Percentiles rank a stretch among this genome's conserved stretches.
Conservation (phyloP, 2,888 invertebrate genomes). For the Selenia dentaria region DNA sequence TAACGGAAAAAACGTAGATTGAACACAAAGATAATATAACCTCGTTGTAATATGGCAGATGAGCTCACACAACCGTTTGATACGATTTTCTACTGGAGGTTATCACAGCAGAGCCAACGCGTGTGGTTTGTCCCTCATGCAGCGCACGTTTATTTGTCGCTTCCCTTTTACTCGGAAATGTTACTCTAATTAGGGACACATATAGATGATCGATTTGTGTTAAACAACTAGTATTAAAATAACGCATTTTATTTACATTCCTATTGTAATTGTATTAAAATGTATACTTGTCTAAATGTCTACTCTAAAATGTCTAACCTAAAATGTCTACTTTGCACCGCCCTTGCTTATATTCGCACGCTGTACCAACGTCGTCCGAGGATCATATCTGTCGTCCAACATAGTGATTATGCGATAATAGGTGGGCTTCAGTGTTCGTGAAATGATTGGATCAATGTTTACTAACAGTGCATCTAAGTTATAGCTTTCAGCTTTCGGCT, state of each 20-base stretch:
- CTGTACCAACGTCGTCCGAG: too few species aligned
- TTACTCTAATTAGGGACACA: constrained; percentile 8
- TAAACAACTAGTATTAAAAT: background rate
- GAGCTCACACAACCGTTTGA: constrained; percentile 6
- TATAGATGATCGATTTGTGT: background rate
- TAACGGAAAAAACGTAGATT: constrained; percentile 10
- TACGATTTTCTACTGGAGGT: background rate
- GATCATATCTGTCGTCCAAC: too few species aligned
- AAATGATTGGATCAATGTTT: too few species aligned
- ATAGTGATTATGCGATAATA: too few species aligned
- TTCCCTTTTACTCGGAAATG: background rate
- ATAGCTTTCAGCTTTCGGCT: too few species aligned
- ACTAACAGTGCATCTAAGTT: too few species aligned
- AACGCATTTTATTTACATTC: constrained; percentile 13
- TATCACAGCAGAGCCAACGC: background rate
- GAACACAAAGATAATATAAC: constrained; percentile 5
- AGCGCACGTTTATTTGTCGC: background rate
- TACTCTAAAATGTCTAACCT: constrained; percentile 35
- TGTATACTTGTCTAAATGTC: constrained; percentile 26
- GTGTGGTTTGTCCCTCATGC: background rate
- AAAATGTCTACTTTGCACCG: constrained; percentile 33
- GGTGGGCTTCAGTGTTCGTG: too few species aligned
- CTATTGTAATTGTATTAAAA: constrained; percentile 6
- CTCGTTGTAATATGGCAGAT: background rate
- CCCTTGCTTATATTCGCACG: constrained; percentile 1